These are phyloP conservation scores for Enteromius viviparus DNA, from an alignment of 2,797 vertebrate species.

Conservation along the genomic window DNA sequence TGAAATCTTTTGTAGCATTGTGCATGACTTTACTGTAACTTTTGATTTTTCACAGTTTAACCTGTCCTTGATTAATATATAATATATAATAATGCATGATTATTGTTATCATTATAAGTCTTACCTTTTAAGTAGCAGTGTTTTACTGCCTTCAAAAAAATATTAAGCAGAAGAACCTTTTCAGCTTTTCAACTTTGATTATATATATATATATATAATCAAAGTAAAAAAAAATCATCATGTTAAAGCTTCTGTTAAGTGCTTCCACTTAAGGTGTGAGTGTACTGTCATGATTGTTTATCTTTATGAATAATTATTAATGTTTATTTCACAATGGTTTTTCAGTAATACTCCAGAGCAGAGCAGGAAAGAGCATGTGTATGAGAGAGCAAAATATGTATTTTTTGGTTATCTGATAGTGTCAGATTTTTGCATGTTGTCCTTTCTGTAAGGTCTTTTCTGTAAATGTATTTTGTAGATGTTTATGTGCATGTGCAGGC, in stretches of 20 bases:
- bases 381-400: not conserved
- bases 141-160: no score
- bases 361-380: not conserved
- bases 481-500: not conserved
- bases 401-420: not conserved
- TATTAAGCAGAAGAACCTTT: not conserved
- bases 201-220: no score
- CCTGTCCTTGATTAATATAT: no score
- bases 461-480: not conserved
- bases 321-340: not conserved
- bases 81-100: no score
- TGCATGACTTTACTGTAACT: no score
- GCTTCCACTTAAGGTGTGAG: not conserved
- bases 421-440: constrained; percentile 13
- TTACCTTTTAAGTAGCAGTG: no score
- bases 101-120: no score
- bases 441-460: not conserved
- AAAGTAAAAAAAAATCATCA: no score
- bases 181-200: not conserved
- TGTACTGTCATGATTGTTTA: no score
- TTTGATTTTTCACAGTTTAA: no score
- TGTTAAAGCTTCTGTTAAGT: not conserved
- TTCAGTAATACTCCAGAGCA: constrained; percentile 20
- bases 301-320: not conserved
- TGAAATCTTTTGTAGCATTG: not conserved